A percentile compares a stretch with the other conserved stretches of the same genome.
These are phyloP conservation scores for Trimorus sp. DNA, from an alignment of 2,888 invertebrate species.

Conservation along the genomic window DNA sequence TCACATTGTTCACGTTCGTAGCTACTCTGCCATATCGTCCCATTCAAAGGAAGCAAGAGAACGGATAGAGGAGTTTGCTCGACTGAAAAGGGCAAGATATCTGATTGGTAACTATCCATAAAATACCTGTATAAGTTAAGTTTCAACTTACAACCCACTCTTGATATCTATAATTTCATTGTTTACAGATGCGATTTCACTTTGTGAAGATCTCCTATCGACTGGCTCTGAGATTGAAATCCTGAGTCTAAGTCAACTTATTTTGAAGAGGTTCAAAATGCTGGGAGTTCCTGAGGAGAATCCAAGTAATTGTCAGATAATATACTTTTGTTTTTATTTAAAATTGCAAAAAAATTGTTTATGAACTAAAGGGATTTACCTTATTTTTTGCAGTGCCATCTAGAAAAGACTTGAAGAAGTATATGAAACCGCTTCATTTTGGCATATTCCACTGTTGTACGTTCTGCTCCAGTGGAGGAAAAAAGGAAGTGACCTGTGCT, in stretches of 20 bases:
- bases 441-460: constrained; percentile 91
- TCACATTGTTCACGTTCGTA: constrained; percentile 55
- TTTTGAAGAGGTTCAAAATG: constrained; percentile 85
- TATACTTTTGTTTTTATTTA: neutral
- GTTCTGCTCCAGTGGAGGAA: constrained; percentile 91
- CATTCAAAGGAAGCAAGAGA: constrained; percentile 75
- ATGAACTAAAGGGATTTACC: neutral
- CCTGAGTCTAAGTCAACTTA: constrained; percentile 85
- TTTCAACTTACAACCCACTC: neutral
- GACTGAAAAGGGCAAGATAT: constrained; percentile 75
- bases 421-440: constrained; percentile 82
- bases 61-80: constrained; percentile 76
- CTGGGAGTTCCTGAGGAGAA: constrained; percentile 69
- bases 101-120: constrained; percentile 66
- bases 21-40: constrained; percentile 68
- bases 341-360: neutral
- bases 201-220: constrained; percentile 83
- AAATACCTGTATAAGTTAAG: too few relatives aligned
- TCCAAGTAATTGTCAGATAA: too few relatives aligned
- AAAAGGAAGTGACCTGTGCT: constrained; percentile 86
- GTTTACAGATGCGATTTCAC: constrained; percentile 74
- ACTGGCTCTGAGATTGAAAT: constrained; percentile 88
- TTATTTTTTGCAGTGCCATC: constrained; percentile 5
- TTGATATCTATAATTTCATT: neutral
- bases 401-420: constrained; percentile 31